phyloP scores from a whole-genome alignment of 2,888 invertebrate genomes.

The Xanthorhoe spadicearia region DNA sequence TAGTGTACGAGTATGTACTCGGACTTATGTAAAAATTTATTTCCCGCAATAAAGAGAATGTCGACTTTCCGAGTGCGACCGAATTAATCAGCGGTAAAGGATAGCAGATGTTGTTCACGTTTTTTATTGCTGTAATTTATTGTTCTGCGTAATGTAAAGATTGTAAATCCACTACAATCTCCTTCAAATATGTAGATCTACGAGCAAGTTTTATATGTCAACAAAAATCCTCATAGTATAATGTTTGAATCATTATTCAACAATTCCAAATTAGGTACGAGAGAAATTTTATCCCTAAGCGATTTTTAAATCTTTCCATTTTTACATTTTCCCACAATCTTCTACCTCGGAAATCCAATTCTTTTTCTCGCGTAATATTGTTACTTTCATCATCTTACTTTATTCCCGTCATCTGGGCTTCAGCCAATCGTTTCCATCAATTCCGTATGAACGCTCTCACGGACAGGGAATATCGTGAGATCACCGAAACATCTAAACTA shows the following conservation, averaged over 20 bases:
- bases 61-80: constrained; percentile 11
- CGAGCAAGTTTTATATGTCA: neutral
- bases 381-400: constrained; percentile 46
- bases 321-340: constrained; percentile 36
- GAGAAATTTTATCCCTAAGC: constrained; percentile 16
- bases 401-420: constrained; percentile 44
- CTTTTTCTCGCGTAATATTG: constrained; percentile 42
- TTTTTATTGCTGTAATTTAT: constrained; percentile 5
- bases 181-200: neutral
- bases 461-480: constrained; percentile 24
- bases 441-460: constrained; percentile 43
- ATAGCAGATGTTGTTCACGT: constrained; percentile 6
- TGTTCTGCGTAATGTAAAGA: neutral
- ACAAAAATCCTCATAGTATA: neutral
- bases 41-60: constrained; percentile 4
- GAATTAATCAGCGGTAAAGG: constrained; percentile 1
- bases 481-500: constrained; percentile 57
- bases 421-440: constrained; percentile 44
- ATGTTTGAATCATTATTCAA: neutral
- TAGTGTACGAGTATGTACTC: neutral
- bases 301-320: constrained; percentile 22
- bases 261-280: neutral
- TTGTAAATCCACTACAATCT: constrained; percentile 1
- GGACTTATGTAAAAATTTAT: neutral
- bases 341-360: constrained; percentile 39